Evolutionary conservation across 1,140 invertebrate genomes (phyloP), one percentile per base, ranked within the genome.

Genomic region (Eriosoma lanigerum): DNA sequence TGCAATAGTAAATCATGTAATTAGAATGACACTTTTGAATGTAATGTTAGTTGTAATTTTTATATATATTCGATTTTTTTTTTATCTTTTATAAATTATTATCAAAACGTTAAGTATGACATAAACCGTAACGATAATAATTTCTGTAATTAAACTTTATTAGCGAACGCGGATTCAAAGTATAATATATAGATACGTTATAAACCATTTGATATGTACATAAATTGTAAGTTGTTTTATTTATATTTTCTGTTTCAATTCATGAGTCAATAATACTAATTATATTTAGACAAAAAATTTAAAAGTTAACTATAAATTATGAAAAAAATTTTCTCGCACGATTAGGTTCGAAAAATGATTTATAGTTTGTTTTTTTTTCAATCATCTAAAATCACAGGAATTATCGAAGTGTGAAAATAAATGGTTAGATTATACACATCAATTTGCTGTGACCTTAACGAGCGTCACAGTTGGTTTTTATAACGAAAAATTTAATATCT

Each of bases 341-440:
- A 50, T 48, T 48, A 50, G 15, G 32, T 66, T 21, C 38, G 26
- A 48, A 72, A 70, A 60, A 38, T 81, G 62, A 66, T 81, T 66
- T 46, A 66, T 66, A 62, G 58, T 70, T 64, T 29, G 26, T 66
- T 24, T 38, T 32, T 72, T 64, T 80, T 64, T 24, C 9, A 38
- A 54, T 21, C 32, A 13, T 50, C 72, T 50, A 17, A 81, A 38
- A 72, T 50, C 21, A 9, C 29, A 0, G 26, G 15, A 9, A 17
- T 26, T 21, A 72, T 50, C 5, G 46, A 26, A 17, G 58, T 66
- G 68, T 81, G 26, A 81, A 72, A 58, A 70, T 15, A 72, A 68
- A 50, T n/a, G 48, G 38, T 48, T 70, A 50, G 15, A 13, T 50
- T 26, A 50, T 70, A 50, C 24, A 70, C 46, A 70, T 70, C 46